Evolutionary conservation across 2,113 vertebrate genomes (phyloP).

Genomic region (Alethe diademata): DNA sequence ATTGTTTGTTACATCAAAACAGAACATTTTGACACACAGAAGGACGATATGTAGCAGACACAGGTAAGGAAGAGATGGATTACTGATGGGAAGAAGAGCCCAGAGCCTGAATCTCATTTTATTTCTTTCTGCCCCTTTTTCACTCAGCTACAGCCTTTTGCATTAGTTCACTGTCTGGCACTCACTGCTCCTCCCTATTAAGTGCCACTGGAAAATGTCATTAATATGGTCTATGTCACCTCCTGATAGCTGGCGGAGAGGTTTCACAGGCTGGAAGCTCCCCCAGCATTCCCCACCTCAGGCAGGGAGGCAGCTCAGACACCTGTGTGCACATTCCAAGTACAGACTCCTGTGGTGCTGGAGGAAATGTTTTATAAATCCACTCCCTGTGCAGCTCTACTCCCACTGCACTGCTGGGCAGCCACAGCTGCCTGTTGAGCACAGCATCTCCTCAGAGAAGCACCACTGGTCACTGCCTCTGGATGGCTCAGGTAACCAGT

Average conservation of each 20-base stretch:
- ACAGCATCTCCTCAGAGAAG: neutral
- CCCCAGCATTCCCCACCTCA: rapidly evolving
- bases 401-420: neutral
- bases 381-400: neutral
- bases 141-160: neutral
- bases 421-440: neutral
- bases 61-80: neutral
- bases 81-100: neutral
- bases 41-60: neutral
- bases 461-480: neutral
- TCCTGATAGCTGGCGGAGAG: neutral
- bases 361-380: neutral
- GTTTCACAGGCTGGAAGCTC: neutral
- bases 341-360: rapidly evolving
- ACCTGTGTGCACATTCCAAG: neutral
- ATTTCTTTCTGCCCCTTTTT: neutral
- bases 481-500: neutral
- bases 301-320: neutral
- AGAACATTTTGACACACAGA: conserved; percentile 35
- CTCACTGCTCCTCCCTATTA: neutral
- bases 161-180: neutral
- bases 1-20: neutral
- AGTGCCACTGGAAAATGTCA: neutral
- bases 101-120: conserved; percentile 24
- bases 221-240: neutral